These are phyloP conservation scores for Daktulosphaira vitifoliae DNA, from an alignment of 1,140 invertebrate genomes.

Conservation along the genomic window DNA sequence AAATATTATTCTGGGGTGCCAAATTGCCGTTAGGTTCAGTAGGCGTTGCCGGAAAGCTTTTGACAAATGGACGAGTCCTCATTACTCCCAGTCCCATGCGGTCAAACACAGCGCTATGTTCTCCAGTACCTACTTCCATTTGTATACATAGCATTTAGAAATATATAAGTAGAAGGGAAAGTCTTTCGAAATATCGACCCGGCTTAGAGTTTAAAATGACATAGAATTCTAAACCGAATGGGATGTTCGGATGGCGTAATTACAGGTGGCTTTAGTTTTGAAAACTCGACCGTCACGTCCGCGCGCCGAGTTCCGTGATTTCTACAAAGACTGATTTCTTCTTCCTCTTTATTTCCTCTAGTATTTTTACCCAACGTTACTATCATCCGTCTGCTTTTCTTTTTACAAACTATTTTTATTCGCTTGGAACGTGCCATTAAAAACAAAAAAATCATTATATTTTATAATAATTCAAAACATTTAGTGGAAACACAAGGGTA, in stretches of 20 bases:
- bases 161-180: background rate
- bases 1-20: constrained; percentile 17
- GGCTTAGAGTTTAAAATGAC: no score
- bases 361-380: background rate
- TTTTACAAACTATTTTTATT: no score
- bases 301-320: constrained; percentile 6
- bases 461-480: no score
- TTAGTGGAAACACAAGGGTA: no score
- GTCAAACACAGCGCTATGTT: background rate
- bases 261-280: constrained; percentile 28
- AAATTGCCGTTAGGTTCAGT: constrained; percentile 25
- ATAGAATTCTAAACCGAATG: no score
- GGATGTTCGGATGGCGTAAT: background rate
- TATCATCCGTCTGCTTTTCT: no score
- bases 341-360: background rate
- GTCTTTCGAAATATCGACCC: background rate
- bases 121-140: no score
- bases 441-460: no score
- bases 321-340: constrained; percentile 3
- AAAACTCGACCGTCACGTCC: constrained; percentile 30
- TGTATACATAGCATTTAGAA: no score
- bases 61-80: constrained; percentile 12
- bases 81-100: constrained; percentile 3
- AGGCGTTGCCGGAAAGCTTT: background rate
- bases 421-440: no score